Evolutionary conservation across 2,113 vertebrate species (phyloP).

Genomic region (Xenopus laevis): DNA sequence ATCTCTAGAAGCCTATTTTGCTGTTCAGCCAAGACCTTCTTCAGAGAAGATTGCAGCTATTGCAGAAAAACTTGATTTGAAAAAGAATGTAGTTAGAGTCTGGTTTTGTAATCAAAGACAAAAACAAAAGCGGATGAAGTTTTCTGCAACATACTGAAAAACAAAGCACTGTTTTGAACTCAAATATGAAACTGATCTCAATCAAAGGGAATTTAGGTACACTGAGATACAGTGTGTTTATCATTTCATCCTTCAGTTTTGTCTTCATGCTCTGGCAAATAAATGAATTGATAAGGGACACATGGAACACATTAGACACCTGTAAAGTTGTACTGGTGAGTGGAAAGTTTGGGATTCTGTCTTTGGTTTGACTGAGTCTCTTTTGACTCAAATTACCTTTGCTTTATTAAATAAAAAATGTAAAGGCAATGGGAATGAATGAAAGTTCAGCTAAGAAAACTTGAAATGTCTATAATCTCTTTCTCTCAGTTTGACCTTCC

Average conservation of each 20-base stretch:
- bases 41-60: slow-evolving; percentile 91
- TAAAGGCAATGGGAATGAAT: slow-evolving; percentile 33
- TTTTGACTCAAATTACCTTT: neutral
- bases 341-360: slow-evolving; percentile 34
- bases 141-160: slow-evolving; percentile 84
- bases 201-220: slow-evolving; percentile 32
- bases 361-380: slow-evolving; percentile 12
- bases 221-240: slow-evolving; percentile 12
- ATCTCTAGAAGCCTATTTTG: slow-evolving; percentile 88
- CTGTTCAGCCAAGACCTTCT: slow-evolving; percentile 84
- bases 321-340: slow-evolving; percentile 44
- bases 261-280: slow-evolving; percentile 35
- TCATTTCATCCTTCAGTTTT: slow-evolving; percentile 3
- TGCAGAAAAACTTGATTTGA: slow-evolving; percentile 89
- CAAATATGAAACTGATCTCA: slow-evolving; percentile 18
- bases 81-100: slow-evolving; percentile 91
- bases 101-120: slow-evolving; percentile 95
- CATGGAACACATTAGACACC: slow-evolving; percentile 25
- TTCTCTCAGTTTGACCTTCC: slow-evolving; percentile 62
- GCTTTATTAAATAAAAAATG: slow-evolving; percentile 7
- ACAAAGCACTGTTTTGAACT: slow-evolving; percentile 16
- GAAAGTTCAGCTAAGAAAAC: slow-evolving; percentile 47
- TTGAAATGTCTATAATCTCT: slow-evolving; percentile 49
- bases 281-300: slow-evolving; percentile 25
- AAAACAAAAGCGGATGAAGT: slow-evolving; percentile 94